These are phyloP conservation scores for Parasteatoda tepidariorum DNA, from an alignment of 1,140 invertebrate species.

Conservation along the genomic window DNA sequence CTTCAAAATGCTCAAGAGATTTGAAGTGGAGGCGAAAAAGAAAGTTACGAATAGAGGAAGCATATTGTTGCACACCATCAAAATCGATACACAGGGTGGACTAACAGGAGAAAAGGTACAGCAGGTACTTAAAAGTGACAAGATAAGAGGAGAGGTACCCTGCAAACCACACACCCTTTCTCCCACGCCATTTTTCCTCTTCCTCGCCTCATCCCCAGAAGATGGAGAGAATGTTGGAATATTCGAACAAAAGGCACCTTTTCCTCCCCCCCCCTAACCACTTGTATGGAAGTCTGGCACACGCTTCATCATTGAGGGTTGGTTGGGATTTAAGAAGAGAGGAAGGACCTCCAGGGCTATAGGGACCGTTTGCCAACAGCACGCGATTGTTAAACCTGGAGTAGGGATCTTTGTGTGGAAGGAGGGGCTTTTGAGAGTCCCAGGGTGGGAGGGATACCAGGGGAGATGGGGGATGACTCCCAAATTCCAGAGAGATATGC, in stretches of 20 bases:
- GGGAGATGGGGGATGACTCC: not conserved
- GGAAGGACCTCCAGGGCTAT: slow-evolving; percentile 1
- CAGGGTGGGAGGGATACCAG: not conserved
- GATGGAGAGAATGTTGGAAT: not conserved
- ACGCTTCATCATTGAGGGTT: slow-evolving; percentile 31
- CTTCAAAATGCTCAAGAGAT: too few species aligned
- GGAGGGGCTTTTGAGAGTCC: slow-evolving; percentile 21
- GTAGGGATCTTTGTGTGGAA: not conserved
- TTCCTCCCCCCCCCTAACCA: not conserved
- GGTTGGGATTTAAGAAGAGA: slow-evolving; percentile 34
- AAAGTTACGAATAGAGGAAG: too few species aligned
- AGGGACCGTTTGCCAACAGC: slow-evolving; percentile 26
- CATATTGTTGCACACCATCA: too few species aligned
- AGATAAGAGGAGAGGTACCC: not conserved
- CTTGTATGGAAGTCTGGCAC: not conserved
- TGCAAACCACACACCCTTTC: not conserved
- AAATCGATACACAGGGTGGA: too few species aligned
- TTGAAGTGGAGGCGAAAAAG: too few species aligned
- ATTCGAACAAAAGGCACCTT: not conserved
- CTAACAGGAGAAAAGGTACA: too few species aligned
- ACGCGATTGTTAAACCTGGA: slow-evolving; percentile 21
- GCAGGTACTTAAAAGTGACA: slow-evolving; percentile 29
- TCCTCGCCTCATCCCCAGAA: not conserved
- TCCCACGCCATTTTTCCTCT: not conserved
- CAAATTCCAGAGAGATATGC: slow-evolving; percentile 16